These are phyloP conservation scores for Dicaeum eximium DNA, from an alignment of 2,113 vertebrate genomes.

Conservation along the genomic window DNA sequence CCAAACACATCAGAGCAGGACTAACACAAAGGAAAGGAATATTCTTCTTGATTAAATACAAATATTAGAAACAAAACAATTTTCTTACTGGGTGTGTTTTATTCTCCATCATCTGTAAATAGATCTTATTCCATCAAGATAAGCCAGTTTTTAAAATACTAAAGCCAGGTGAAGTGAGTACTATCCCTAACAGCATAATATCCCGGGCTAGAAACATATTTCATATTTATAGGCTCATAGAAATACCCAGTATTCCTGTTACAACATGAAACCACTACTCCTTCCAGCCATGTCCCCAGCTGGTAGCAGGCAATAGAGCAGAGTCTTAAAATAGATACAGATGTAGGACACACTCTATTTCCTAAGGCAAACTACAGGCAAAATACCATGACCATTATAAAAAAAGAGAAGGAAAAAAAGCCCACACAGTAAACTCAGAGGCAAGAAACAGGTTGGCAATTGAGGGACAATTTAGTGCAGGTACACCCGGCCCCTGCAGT, in stretches of 20 bases:
- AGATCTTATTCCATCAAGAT: neutral
- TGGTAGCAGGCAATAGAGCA: neutral
- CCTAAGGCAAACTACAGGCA: conserved; percentile 29
- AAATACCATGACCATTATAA: neutral
- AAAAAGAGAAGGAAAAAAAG: neutral
- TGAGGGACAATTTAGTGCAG: accelerated
- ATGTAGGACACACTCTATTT: conserved; percentile 59
- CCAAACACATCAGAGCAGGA: neutral
- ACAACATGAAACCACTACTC: neutral
- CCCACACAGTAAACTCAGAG: neutral
- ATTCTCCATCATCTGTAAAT: neutral
- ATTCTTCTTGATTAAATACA: neutral
- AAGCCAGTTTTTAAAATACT: neutral
- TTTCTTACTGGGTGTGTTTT: neutral
- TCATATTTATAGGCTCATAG: neutral
- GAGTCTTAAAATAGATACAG: conserved; percentile 30
- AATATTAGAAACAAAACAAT: neutral
- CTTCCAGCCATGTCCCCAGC: conserved; percentile 3
- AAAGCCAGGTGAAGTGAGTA: neutral
- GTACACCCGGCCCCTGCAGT: neutral
- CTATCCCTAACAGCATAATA: neutral
- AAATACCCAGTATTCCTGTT: neutral
- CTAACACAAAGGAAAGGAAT: neutral
- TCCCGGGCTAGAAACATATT: neutral
- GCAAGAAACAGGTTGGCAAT: neutral